Evolutionary conservation across 2,888 invertebrate genomes (phyloP), one percentile per base, ranked within the genome.

Genomic region (Petrolisthes manimaculis): DNA sequence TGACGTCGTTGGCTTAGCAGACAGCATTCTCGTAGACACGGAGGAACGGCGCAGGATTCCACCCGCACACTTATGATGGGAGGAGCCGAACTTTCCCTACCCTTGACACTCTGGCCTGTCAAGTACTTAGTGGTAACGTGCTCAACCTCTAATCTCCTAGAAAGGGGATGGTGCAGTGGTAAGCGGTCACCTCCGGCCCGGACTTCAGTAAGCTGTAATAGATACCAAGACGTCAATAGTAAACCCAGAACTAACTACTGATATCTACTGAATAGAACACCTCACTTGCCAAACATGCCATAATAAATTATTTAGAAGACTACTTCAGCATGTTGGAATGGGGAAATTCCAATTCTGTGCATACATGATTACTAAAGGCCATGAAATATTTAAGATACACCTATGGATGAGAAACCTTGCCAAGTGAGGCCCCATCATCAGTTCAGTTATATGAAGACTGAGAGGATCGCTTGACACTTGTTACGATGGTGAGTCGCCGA

Each of bases 221-320:
- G 88, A 88, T 88, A 88, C 88, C 88, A 88, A 88, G 84, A 88
- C 84, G 84, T 88, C 88, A 88, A 88, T 88, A 80, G 88, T 84
- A 88, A 84, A 88, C 88, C 83, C 84, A 84, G 81, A 75, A 84
- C 86, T 87, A 83, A 88, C 84, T 84, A 84, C 84, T 88, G 84
- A 84, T 88, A 88, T 78, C 88, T 88, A 88, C 88, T 88, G 88
- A 88, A 84, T 88, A 88, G 88, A 88, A 88, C 88, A 88, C 88
- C 88, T 88, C 88, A 88, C 88, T 88, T 88, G 88, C 88, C 88
- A 88, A 88, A 88, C 88, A 88, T 88, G 84, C 88, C 88, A 88
- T 88, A 80, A 74, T 61, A 88, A 80, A 83, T 81, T 71, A 80
- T 71, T 84, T 88, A 71, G 71, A 21, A 87, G 88, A 84, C 88